These are phyloP conservation scores for Pectinophora gossypiella DNA, from an alignment of 1,140 invertebrate genomes.

Conservation along the genomic window DNA sequence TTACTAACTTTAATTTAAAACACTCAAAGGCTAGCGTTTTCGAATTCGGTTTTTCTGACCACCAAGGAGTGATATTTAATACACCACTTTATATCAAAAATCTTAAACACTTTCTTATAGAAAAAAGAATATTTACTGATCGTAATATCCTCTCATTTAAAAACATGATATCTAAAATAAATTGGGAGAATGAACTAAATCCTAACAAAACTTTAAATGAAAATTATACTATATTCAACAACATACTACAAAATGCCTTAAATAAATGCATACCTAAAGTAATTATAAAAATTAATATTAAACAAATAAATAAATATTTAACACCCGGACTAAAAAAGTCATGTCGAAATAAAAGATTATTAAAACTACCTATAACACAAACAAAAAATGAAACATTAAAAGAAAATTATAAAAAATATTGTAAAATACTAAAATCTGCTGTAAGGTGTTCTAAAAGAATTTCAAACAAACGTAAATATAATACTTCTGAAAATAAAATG, in stretches of 20 bases:
- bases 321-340: slow-evolving; percentile 4
- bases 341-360: slow-evolving; percentile 8
- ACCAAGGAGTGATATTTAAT: not conserved
- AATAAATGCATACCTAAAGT: slow-evolving; percentile 5
- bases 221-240: slow-evolving; percentile 2
- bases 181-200: not conserved
- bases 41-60: slow-evolving; percentile 7
- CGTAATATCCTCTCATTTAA: no score
- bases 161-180: no score
- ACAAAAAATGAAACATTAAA: not conserved
- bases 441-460: not conserved
- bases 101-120: no score
- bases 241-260: not conserved
- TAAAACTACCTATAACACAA: not conserved
- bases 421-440: slow-evolving; percentile 1
- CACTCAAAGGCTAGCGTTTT: not conserved
- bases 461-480: not conserved
- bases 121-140: no score
- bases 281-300: not conserved
- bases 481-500: not conserved
- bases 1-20: slow-evolving; percentile 4
- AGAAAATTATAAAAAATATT: not conserved
- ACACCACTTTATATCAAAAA: no score
- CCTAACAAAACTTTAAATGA: slow-evolving; percentile 2
- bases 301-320: slow-evolving; percentile 3